phyloP scores from a whole-genome alignment of 2,888 invertebrate species.

The Clepsis dumicolana region DNA sequence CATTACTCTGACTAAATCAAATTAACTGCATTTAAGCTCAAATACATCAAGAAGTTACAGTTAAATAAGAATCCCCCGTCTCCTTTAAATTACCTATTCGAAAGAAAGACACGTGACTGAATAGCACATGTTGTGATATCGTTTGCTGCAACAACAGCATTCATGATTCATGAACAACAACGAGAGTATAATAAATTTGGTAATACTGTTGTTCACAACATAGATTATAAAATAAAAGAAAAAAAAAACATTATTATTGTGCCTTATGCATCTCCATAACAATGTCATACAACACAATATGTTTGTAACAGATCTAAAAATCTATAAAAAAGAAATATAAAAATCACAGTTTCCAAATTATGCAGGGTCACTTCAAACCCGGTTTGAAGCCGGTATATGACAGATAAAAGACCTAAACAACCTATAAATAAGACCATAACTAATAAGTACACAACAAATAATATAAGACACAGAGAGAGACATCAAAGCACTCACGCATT shows the following conservation, averaged over 20 bases:
- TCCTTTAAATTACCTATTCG: constrained; percentile 53
- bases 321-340: constrained; percentile 82
- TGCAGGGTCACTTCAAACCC: constrained; percentile 84
- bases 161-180: constrained; percentile 58
- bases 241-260: constrained; percentile 45
- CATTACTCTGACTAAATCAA: constrained; percentile 20
- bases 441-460: constrained; percentile 83
- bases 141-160: constrained; percentile 61
- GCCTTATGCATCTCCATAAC: constrained; percentile 55
- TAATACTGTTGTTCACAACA: constrained; percentile 60
- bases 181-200: constrained; percentile 58
- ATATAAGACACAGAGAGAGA: constrained; percentile 78
- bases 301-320: constrained; percentile 77
- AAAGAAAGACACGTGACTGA: constrained; percentile 59
- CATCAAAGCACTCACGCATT: constrained; percentile 79
- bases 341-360: constrained; percentile 86
- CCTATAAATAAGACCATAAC: constrained; percentile 71
- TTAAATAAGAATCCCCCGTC: constrained; percentile 72
- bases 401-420: constrained; percentile 71
- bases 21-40: constrained; percentile 45
- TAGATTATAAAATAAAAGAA: constrained; percentile 54
- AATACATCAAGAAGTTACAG: constrained; percentile 45
- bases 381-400: constrained; percentile 71
- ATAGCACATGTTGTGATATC: constrained; percentile 78
- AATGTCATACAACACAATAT: constrained; percentile 80